These are phyloP conservation scores for Microcaecilia unicolor DNA, from an alignment of 2,797 vertebrate species.

Conservation along the genomic window DNA sequence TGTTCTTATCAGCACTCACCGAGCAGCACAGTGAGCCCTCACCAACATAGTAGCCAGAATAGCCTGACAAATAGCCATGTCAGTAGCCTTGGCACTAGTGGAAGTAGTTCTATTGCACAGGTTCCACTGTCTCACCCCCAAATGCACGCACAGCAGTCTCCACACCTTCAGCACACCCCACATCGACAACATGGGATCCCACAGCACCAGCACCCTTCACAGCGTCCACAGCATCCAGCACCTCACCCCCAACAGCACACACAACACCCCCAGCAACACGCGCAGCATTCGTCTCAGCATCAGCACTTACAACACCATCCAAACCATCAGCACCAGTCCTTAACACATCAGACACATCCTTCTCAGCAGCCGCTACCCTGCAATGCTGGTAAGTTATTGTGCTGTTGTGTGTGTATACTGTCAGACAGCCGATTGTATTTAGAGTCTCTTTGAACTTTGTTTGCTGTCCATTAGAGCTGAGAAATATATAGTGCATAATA, in stretches of 20 bases:
- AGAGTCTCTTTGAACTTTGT: too few relatives aligned
- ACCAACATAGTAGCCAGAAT: constrained; percentile 67
- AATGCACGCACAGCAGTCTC: constrained; percentile 46
- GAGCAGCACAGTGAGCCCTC: constrained; percentile 71
- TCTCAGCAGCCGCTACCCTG: constrained; percentile 78
- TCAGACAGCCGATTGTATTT: too few relatives aligned
- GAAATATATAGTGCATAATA: too few relatives aligned
- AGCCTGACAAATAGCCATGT: constrained; percentile 63
- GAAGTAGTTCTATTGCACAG: constrained; percentile 56
- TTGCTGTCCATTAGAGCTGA: too few relatives aligned
- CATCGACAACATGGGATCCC: constrained; percentile 62
- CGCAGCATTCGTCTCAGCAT: constrained; percentile 56
- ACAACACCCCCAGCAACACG: constrained; percentile 54
- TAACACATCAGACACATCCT: constrained; percentile 66
- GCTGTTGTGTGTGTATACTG: too few relatives aligned
- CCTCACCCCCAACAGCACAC: constrained; percentile 49
- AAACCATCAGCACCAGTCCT: constrained; percentile 67
- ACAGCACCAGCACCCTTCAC: constrained; percentile 45
- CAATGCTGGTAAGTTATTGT: constrained; percentile 82
- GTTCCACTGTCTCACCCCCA: constrained; percentile 76
- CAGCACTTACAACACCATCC: constrained; percentile 66
- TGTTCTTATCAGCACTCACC: constrained; percentile 89
- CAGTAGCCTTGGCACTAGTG: constrained; percentile 26
- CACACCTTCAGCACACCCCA: constrained; percentile 60
- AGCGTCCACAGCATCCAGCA: constrained; percentile 46